phyloP scores from a whole-genome alignment of 1,140 invertebrate species.

The Coboldia fuscipes region DNA sequence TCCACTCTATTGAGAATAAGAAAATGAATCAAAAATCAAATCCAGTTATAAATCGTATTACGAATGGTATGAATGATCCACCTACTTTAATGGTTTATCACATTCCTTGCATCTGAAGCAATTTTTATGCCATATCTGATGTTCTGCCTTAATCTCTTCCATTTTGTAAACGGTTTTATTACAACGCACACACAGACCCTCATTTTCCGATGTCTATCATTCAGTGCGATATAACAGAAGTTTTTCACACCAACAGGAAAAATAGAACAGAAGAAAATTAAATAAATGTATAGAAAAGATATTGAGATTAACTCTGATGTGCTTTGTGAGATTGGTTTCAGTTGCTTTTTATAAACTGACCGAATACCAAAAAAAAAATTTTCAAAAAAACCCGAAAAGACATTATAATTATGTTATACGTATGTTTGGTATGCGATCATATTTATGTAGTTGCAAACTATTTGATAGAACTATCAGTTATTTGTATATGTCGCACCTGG shows the following conservation, averaged over 20 bases:
- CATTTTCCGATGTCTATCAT: constrained; percentile 12
- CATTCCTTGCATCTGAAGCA: constrained; percentile 81
- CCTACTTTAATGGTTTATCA: constrained; percentile 68
- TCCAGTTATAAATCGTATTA: neutral
- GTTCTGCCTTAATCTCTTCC: constrained; percentile 80
- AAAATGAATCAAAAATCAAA: neutral
- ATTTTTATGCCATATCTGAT: constrained; percentile 70
- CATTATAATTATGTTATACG: neutral
- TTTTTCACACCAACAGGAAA: neutral
- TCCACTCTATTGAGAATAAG: constrained; percentile 41
- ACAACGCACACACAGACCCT: constrained; percentile 52
- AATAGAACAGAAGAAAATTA: constrained; percentile 1
- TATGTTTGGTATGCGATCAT: neutral
- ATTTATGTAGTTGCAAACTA: neutral
- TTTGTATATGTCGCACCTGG: constrained; percentile 36
- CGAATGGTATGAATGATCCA: constrained; percentile 8
- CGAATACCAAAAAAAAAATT: neutral
- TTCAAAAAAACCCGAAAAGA: neutral
- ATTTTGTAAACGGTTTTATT: constrained; percentile 81
- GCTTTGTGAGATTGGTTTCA: no score
- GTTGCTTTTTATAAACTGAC: no score
- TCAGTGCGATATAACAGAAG: constrained; percentile 3
- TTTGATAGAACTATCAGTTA: neutral
- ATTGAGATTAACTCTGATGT: neutral
- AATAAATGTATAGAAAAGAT: neutral